phyloP scores from a whole-genome alignment of 2,797 vertebrate genomes.

The Macrochelys suwanniensis region DNA sequence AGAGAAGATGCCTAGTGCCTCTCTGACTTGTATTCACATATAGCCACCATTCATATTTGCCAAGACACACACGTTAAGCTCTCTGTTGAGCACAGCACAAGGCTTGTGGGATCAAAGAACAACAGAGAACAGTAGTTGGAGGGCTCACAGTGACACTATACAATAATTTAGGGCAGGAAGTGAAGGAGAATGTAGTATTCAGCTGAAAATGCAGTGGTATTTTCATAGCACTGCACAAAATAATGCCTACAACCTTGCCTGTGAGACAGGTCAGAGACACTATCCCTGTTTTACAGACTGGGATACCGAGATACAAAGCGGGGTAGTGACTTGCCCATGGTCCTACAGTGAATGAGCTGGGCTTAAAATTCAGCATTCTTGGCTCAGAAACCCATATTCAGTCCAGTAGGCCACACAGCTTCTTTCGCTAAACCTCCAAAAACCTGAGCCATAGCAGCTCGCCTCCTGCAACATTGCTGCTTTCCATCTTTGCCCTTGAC shows the following conservation, averaged over 20 bases:
- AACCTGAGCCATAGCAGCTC: neutral
- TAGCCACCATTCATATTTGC: neutral
- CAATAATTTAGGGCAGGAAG: neutral
- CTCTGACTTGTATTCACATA: neutral
- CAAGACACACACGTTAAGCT: neutral
- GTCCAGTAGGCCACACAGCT: neutral
- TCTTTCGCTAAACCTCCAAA: neutral
- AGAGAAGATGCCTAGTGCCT: neutral
- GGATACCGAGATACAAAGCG: neutral
- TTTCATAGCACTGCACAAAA: neutral
- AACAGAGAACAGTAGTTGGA: neutral
- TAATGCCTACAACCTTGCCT: neutral
- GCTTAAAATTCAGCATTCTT: neutral
- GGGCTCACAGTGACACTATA: neutral
- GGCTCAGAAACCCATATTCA: neutral
- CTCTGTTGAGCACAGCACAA: neutral
- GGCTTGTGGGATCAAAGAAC: neutral
- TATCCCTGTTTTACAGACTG: neutral
- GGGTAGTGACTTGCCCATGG: neutral
- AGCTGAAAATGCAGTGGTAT: neutral
- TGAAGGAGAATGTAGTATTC: neutral
- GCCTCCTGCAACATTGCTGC: neutral
- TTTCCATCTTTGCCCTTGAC: constrained; percentile 64
- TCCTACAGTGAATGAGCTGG: neutral
- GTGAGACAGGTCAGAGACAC: neutral